Evolutionary conservation across 2,113 vertebrate species (phyloP), one percentile per base, ranked within the genome.

Genomic region (Megaceryle maxima): DNA sequence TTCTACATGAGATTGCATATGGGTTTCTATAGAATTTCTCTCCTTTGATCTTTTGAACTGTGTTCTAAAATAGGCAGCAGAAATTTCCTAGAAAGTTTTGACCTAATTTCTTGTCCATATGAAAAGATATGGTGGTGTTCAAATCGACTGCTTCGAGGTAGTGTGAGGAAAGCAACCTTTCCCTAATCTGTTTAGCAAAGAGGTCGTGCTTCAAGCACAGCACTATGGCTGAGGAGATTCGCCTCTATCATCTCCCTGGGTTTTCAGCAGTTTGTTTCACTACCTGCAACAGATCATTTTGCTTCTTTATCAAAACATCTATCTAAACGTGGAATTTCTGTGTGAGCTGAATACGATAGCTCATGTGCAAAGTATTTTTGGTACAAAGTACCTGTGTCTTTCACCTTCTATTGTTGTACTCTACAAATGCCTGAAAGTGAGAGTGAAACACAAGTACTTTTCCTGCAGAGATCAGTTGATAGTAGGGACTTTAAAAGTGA

Each of bases 71-170:
- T 37, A 48, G 75, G 79, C 17, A 0, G 55, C 75, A 63, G 94
- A 92, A 83, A 93, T 81, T 96, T 96, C 96, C 94, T 95, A 86
- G 94, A 96, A 96, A 94, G 96, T 92, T 95, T 91, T 96, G 94
- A 94, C 94, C 94, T 88, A 77, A 91, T 96, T 96, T 94, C 75
- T 83, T 35, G 44, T 26, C 55, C 1, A 0, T 57, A 1, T 88
- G 87, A 68, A 95, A 67, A 80, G 85, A 20, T 35, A 25, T 6
- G 2, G 46, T 4, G 31, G 11, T 8, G 78, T 35, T 91, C 17
- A 48, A 41, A 11, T 20, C 57, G 16, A 43, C 83, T 68, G 77
- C 68, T 60, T 29, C 2, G 5, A 66, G 78, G 68, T 24, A 59
- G 59, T 15, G 50, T 22, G 2, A 53, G 87, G 75, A n/a, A 29